A percentile compares a stretch with the other conserved stretches of the same genome.
These are phyloP conservation scores for Melanostoma mellinum DNA, from an alignment of 2,888 invertebrate genomes.

Conservation along the genomic window DNA sequence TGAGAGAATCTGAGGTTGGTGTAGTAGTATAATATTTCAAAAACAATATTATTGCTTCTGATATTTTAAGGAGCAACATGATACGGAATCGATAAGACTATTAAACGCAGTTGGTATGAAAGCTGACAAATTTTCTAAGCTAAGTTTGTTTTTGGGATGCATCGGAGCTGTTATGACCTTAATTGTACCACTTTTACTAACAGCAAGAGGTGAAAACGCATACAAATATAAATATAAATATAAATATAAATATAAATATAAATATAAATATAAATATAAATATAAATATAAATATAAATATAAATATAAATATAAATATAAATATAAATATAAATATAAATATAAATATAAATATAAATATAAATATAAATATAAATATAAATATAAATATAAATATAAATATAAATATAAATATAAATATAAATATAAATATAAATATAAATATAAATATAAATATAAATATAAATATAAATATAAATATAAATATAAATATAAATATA, in stretches of 20 bases:
- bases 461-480: background rate
- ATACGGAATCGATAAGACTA: background rate
- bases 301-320: background rate
- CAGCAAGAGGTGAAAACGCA: constrained; percentile 52
- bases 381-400: background rate
- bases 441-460: background rate
- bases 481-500: background rate
- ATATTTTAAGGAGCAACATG: constrained; percentile 26
- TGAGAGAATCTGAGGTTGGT: constrained; percentile 65
- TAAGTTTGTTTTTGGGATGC: constrained; percentile 8
- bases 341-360: background rate
- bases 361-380: background rate
- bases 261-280: background rate
- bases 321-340: background rate
- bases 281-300: background rate
- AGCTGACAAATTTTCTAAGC: constrained; percentile 38
- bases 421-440: background rate
- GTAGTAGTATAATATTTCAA: background rate
- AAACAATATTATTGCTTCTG: background rate
- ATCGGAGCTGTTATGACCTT: constrained; percentile 46
- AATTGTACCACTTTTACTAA: constrained; percentile 51
- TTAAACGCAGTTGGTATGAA: background rate
- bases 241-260: background rate
- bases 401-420: background rate
- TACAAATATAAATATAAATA: background rate